phyloP scores from a whole-genome alignment of 2,888 invertebrate genomes.

The Tetrapedia diversipes region DNA sequence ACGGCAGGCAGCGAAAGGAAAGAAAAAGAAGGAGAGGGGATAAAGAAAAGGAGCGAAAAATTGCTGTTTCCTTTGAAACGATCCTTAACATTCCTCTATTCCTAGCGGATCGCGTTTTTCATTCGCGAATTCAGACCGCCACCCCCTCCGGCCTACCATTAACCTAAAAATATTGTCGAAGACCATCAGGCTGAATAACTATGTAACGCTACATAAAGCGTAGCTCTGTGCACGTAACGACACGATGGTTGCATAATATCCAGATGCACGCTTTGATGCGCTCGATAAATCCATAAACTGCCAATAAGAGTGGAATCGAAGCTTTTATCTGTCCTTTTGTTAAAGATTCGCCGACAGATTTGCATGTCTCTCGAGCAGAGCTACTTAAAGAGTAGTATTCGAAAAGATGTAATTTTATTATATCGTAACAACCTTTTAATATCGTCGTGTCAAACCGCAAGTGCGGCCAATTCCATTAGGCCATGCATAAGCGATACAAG shows the following conservation, averaged over 20 bases:
- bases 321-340: background rate
- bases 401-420: no score
- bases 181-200: constrained; percentile 13
- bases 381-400: no score
- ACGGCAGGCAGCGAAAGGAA: background rate
- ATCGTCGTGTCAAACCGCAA: no score
- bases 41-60: background rate
- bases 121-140: background rate
- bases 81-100: constrained; percentile 8
- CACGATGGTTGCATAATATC: constrained; percentile 11
- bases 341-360: background rate
- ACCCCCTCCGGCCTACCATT: constrained; percentile 27
- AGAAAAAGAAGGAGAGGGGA: background rate
- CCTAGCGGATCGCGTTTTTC: constrained; percentile 4
- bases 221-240: constrained; percentile 10
- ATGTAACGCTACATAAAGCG: constrained; percentile 17
- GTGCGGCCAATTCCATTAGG: no score
- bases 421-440: no score
- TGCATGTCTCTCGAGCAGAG: no score
- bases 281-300: constrained; percentile 17
- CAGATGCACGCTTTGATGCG: background rate
- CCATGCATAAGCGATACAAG: no score
- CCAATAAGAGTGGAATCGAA: background rate
- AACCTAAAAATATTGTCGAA: constrained; percentile 41
- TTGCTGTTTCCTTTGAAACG: constrained; percentile 23